Percentiles rank a stretch among this genome's conserved stretches.
Conservation (phyloP, 2,888 invertebrate species). For the Heliconius sara region DNA sequence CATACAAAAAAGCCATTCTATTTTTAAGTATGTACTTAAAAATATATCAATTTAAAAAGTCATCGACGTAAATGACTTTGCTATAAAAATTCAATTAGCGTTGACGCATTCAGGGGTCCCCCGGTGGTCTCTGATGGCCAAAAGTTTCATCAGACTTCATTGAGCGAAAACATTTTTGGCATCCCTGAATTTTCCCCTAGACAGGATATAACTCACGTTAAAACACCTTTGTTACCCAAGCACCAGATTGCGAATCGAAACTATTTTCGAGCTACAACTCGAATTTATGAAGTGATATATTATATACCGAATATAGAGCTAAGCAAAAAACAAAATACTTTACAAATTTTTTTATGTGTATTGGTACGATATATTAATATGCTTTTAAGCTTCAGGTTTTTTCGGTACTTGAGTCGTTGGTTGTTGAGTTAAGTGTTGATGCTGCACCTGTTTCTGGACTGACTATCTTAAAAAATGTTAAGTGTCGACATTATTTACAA, state of each 20-base stretch:
- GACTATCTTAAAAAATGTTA: too few species aligned
- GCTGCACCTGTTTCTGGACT: too few species aligned
- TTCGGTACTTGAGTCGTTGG: too few species aligned
- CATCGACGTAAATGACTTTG: conserved; percentile 34
- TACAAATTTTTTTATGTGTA: too few species aligned
- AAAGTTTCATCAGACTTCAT: conserved; percentile 47
- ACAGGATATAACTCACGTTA: conserved; percentile 27
- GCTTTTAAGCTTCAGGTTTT: too few species aligned
- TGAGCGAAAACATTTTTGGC: conserved; percentile 40
- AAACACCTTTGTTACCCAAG: background rate
- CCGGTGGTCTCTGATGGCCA: too few species aligned
- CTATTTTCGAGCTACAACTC: background rate
- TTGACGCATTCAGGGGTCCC: conserved; percentile 26
- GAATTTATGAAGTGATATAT: too few species aligned
- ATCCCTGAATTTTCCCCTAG: conserved; percentile 44
- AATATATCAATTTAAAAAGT: conserved; percentile 12
- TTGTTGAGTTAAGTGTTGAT: too few species aligned
- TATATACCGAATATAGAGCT: too few species aligned
- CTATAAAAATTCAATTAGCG: conserved; percentile 52
- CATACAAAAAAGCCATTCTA: background rate
- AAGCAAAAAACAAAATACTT: too few species aligned
- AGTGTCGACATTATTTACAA: too few species aligned
- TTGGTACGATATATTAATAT: too few species aligned
- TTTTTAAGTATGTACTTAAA: conserved; percentile 5
- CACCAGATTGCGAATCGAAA: background rate